phyloP scores from a whole-genome alignment of 2,797 vertebrate species.

The Glossophaga mutica region DNA sequence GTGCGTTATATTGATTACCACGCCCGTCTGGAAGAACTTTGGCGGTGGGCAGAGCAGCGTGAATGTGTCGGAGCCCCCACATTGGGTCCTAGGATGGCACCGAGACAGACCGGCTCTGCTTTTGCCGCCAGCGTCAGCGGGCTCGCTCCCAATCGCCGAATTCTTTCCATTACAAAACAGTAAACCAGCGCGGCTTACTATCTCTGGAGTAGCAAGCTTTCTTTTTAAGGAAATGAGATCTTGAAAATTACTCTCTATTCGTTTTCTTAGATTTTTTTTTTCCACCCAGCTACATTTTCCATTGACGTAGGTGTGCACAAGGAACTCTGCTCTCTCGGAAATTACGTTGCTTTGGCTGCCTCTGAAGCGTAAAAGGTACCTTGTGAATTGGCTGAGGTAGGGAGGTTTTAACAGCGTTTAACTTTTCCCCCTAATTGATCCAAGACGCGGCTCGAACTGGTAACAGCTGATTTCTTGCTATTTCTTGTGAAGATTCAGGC shows the following conservation, averaged over 20 bases:
- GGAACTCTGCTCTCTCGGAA: neutral
- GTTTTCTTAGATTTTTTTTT: neutral
- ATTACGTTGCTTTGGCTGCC: neutral
- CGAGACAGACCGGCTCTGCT: neutral
- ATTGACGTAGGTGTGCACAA: neutral
- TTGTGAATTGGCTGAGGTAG: neutral
- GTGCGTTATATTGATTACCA: too few species aligned
- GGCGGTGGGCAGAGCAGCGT: too few species aligned
- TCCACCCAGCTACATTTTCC: neutral
- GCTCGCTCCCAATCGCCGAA: neutral
- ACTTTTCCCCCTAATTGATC: neutral
- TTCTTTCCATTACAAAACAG: slow-evolving; percentile 27
- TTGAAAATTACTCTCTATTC: slow-evolving; percentile 1
- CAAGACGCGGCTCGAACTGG: neutral
- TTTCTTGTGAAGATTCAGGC: neutral
- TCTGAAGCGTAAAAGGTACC: neutral
- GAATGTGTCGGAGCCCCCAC: too few species aligned
- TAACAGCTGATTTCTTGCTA: neutral
- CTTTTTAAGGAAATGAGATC: slow-evolving; percentile 12
- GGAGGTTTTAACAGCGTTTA: neutral
- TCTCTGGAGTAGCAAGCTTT: neutral
- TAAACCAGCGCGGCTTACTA: neutral
- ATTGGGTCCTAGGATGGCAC: neutral
- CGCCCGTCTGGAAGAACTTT: too few species aligned
- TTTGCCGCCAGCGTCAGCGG: slow-evolving; percentile 9